Evolutionary conservation across 2,113 vertebrate species (phyloP), one percentile per base, ranked within the genome.

Genomic region (Bucco capensis): DNA sequence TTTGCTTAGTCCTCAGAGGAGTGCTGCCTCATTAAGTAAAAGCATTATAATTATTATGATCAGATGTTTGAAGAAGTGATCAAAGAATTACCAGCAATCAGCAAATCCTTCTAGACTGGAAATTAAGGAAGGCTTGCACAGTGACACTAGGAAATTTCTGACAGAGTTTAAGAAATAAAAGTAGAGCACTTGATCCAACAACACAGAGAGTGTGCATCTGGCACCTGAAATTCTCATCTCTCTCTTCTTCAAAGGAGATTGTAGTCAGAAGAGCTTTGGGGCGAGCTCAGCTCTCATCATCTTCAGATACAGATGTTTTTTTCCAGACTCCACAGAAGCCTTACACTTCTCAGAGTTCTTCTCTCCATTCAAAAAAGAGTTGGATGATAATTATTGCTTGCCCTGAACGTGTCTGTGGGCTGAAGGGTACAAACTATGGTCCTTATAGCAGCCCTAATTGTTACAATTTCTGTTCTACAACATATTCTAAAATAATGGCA

Each of bases 81-180:
- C 89, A 83, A 92, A 91, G 89, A 86, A 90, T 73, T 78, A 81
- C n/a, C 65, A 90, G 65, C 70, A 87, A 92, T 72, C 74, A 94
- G 53, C 65, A 87, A 91, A 87, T 71, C 66, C 53, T 94, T 47
- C 78, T 31, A 72, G 47, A 37, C 27, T 64, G 23, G 35, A 66
- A 90, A 81, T 78, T 44, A 62, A 49, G 30, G 51, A 21, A 72
- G 58, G 38, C 9, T 69, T 75, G 54, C 13, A 37, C 9, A 60
- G 57, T 72, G 57, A 84, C 71, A 72, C 9, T 47, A 60, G 40
- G 33, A 71, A 81, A 67, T 51, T 51, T 71, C 70, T 33, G 51
- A 33, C 31, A 80, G 56, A 62, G 22, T 75, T 33, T 56, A 40
- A 76, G 50, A 46, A 28, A 37, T 19, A 23, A 30, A 74, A 60